Evolutionary conservation across 2,888 invertebrate genomes (phyloP), one percentile per base, ranked within the genome.

Genomic region (Sussaba pulchella): DNA sequence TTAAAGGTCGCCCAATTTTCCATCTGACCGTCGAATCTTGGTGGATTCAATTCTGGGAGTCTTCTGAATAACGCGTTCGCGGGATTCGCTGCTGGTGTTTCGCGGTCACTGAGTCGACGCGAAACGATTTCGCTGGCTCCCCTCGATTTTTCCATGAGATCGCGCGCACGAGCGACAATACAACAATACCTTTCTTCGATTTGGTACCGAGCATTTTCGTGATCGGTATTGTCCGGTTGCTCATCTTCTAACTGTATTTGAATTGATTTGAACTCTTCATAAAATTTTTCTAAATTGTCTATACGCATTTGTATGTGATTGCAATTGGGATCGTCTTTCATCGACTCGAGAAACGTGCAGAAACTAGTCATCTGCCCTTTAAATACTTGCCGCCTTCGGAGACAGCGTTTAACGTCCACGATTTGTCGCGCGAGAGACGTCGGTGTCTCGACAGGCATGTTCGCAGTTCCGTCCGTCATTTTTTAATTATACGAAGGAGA

Each of bases 1-100:
- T 81, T 78, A 70, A 83, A 85, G 12, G 71, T 59, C 43, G 81
- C 45, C 84, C 84, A 87, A 43, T 81, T 79, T 43, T 78, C 80
- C n/a, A 82, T 67, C 8, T 74, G 57, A 0, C 85, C 85, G 6
- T 78, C 74, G 47, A 86, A 86, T 26, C 61, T 71, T 6, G 82
- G 84, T 10, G 83, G 66, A 12, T 71, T 71, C 4, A 82, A 43
- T 50, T 71, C 72, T 5, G 84, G 84, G 0, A 81, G 52, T 12
- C 6, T 50, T 19, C 10, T 31, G 9, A 31, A 64, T 0, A 17
- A 12, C 17, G 47, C 5, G 43, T 43, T 5, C 2, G 2, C 6
- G 8, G 63, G 14, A 8, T 6, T 43, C 2, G 12, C 43, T 1
- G n/a, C n/a, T 24, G 10, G 12, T 17, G 39, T 39, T 4, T 14